Base-by-base conservation (phyloP, 2,888 invertebrate species). In the Agriopis leucophaearia region DNA sequence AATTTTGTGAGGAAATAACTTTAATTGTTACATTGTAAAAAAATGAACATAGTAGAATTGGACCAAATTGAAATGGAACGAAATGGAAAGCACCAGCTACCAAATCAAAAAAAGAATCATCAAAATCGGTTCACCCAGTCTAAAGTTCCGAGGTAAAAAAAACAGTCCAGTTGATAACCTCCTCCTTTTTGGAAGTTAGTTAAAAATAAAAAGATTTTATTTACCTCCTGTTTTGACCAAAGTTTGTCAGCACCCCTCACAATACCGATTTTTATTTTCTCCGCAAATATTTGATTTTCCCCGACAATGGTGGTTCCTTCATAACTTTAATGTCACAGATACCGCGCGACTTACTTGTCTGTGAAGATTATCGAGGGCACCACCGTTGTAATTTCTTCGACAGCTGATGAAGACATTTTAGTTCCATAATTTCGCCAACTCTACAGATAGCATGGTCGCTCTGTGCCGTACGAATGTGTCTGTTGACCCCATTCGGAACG, bases 211-310 rank as follows among this genome's bases (percentile, higher is more conserved):
- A 47, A 8, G 6, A 35, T 7, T 8, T n/a, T 54, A 55, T 44
- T 42, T 42, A 55, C 13, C 7, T 27, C 5, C 5, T 27, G 55
- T 13, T 16, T 16, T 55, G 55, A 42, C 4, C 6, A 44, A 13
- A 0, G 13, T 55, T 55, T 12, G 38, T 13, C 42, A 16, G 16
- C 15, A 54, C 27, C 27, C 27, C 27, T 15, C 18, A 42, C 52
- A 44, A 18, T 8, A 18, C 18, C 9, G 42, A 40, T 27, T 55
- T 27, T 55, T 27, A 42, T 44, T 42, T 55, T 42, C 36, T 16
- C 16, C 38, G 27, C 55, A 55, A 55, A 55, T 55, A 55, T 55
- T 55, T 27, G 42, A 44, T 55, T 55, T 55, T 42, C n/a, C 55
- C 18, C 27, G 42, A 55, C 55, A 44, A 55, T 55, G 42, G 42